phyloP scores from a whole-genome alignment of 2,113 vertebrate genomes.

The Mesitornis unicolor region DNA sequence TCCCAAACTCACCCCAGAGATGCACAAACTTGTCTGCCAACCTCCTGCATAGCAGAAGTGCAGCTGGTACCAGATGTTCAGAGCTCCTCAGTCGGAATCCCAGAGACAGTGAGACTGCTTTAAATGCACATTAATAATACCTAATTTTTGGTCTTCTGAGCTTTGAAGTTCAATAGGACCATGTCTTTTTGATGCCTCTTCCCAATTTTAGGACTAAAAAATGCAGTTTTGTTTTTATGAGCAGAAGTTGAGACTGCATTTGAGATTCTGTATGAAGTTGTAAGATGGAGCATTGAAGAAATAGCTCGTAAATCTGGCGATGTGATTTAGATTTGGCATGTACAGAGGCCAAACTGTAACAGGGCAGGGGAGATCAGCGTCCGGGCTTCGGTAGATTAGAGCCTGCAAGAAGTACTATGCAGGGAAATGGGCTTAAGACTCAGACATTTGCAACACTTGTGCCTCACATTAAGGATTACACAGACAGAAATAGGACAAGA shows the following conservation, averaged over 20 bases:
- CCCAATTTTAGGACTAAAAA: neutral
- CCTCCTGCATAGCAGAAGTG: neutral
- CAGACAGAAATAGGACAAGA: neutral
- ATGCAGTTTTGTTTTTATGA: neutral
- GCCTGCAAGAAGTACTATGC: neutral
- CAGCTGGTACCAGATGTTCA: constrained; percentile 2
- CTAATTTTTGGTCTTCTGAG: neutral
- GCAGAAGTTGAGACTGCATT: neutral
- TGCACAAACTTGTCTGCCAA: neutral
- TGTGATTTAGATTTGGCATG: neutral
- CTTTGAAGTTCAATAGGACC: neutral
- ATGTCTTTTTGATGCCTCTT: neutral
- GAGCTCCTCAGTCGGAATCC: neutral
- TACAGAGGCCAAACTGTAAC: neutral
- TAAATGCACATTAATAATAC: neutral
- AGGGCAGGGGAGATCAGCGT: neutral
- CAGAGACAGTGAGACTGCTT: neutral
- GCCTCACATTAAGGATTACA: neutral
- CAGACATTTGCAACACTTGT: neutral
- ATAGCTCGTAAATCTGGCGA: neutral
- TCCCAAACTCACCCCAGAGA: neutral
- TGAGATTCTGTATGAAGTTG: neutral
- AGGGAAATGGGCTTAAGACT: neutral
- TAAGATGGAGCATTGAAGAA: neutral
- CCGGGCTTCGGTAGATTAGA: neutral